A percentile compares a stretch with the other conserved stretches of the same genome.
phyloP scores from a whole-genome alignment of 2,797 vertebrate genomes.

The Myotis daubentonii region DNA sequence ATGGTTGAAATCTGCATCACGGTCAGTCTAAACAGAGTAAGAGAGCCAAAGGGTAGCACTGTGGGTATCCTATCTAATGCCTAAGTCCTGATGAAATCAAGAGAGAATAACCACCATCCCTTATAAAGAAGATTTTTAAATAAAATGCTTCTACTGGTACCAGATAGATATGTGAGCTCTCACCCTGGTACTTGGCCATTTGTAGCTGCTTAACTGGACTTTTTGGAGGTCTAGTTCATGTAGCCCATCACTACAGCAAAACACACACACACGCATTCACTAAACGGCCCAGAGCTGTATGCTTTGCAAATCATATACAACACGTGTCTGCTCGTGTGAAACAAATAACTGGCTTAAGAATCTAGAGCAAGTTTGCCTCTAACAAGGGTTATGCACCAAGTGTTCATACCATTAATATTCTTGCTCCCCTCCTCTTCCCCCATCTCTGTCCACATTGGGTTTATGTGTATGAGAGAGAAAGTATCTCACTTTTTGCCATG shows the following conservation, averaged over 20 bases:
- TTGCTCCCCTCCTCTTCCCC: background rate
- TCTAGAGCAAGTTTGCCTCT: background rate
- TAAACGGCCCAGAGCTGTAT: conserved; percentile 59
- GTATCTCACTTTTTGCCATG: conserved; percentile 1
- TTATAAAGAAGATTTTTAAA: conserved; percentile 17
- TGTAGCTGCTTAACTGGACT: conserved; percentile 71
- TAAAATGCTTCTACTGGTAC: background rate
- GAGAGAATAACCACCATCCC: background rate
- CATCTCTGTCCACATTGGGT: conserved; percentile 64
- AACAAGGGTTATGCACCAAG: conserved; percentile 27
- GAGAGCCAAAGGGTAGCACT: background rate
- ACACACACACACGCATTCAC: background rate
- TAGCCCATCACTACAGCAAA: conserved; percentile 74
- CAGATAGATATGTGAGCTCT: conserved; percentile 65
- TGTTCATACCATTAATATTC: background rate
- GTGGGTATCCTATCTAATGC: background rate
- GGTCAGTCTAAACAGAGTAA: background rate
- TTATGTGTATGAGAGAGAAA: conserved; percentile 50
- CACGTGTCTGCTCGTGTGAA: conserved; percentile 42
- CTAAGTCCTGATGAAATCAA: conserved; percentile 37
- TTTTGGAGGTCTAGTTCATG: conserved; percentile 73
- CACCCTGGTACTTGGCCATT: conserved; percentile 72
- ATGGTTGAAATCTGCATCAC: conserved; percentile 19
- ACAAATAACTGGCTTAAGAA: conserved; percentile 54
- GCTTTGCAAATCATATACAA: conserved; percentile 63